Evolutionary conservation across 2,797 vertebrate species (phyloP), one percentile per base, ranked within the genome.

Genomic region (Amphiprion clarkii): DNA sequence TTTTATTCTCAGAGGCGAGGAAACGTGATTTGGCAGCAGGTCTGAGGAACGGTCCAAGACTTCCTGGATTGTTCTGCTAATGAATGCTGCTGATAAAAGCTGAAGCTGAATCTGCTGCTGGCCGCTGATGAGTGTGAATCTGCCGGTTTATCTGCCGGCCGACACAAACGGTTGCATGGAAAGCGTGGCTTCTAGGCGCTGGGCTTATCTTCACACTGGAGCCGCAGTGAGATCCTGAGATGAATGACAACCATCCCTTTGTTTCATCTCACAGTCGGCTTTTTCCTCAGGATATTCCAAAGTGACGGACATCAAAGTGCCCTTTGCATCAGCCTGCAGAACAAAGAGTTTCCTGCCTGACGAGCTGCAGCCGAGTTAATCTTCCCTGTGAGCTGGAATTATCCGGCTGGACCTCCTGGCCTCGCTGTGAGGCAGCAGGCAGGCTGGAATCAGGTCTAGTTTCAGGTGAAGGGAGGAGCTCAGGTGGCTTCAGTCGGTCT

Each of bases 321-420:
- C 74, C 84, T 88, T 82, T 73, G 85, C 83, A 74, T 83, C 78
- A 77, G 82, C 81, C 76, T 53, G 23, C 21, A 86, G 86, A 85
- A 89, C 85, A 87, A 89, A 88, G 88, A 78, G 67, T 60, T 44
- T 6, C 54, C 67, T 86, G 86, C 91, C 75, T 91, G 87, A 93
- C 89, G 83, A 63, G 75, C 81, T 42, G 5, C 79, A 71, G 75
- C 79, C 31, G 6, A 74, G 62, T n/a, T 49, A 49, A 87, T 87
- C 86, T 87, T 69, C 78, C 82, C 62, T 53, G 84, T 71, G 79
- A 87, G 78, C 23, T 55, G 76, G 84, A 89, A 78, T 88, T 71
- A 91, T 89, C 78, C 78, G 1, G 36, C 70, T 5, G 78, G 65
- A 79, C 84, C 82, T 63, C 13, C 76, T 86, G 78, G 75, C 83